These are phyloP conservation scores for Nephrotoma appendiculata DNA, from an alignment of 2,888 invertebrate species.

Conservation along the genomic window DNA sequence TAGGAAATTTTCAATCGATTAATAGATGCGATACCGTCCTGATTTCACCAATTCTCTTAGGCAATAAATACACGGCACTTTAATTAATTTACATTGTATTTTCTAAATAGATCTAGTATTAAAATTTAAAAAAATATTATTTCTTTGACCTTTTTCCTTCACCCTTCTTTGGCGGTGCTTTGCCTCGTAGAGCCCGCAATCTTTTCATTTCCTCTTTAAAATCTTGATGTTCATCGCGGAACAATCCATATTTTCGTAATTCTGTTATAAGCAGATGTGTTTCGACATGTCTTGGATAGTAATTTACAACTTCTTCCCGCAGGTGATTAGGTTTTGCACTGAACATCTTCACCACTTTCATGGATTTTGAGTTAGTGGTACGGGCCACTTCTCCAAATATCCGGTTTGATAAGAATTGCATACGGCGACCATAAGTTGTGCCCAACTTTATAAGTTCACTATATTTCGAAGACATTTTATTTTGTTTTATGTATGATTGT, in stretches of 20 bases:
- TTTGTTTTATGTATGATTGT: not conserved
- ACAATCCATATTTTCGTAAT: slow-evolving; percentile 63
- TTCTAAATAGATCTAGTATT: not conserved
- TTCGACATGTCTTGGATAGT: slow-evolving; percentile 77
- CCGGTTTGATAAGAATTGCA: slow-evolving; percentile 71
- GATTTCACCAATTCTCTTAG: no score
- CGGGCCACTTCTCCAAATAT: slow-evolving; percentile 81
- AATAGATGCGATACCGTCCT: no score
- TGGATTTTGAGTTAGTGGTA: slow-evolving; percentile 56
- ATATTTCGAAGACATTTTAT: slow-evolving; percentile 42
- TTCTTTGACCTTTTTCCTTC: slow-evolving; percentile 31
- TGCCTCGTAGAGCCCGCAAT: slow-evolving; percentile 60
- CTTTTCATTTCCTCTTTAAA: slow-evolving; percentile 77
- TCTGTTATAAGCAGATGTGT: slow-evolving; percentile 55
- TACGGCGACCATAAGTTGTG: slow-evolving; percentile 69
- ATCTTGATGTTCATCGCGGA: slow-evolving; percentile 77
- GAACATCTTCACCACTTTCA: slow-evolving; percentile 69
- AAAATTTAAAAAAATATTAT: slow-evolving; percentile 17
- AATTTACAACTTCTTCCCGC: slow-evolving; percentile 55
- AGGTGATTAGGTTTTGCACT: slow-evolving; percentile 60
- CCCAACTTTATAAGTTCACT: slow-evolving; percentile 48
- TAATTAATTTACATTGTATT: not conserved
- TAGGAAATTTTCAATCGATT: no score
- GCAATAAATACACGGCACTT: not conserved
- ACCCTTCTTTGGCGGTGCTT: slow-evolving; percentile 42